These are phyloP conservation scores for Drosophila helvetica DNA, from an alignment of 2,888 invertebrate species.

Conservation along the genomic window DNA sequence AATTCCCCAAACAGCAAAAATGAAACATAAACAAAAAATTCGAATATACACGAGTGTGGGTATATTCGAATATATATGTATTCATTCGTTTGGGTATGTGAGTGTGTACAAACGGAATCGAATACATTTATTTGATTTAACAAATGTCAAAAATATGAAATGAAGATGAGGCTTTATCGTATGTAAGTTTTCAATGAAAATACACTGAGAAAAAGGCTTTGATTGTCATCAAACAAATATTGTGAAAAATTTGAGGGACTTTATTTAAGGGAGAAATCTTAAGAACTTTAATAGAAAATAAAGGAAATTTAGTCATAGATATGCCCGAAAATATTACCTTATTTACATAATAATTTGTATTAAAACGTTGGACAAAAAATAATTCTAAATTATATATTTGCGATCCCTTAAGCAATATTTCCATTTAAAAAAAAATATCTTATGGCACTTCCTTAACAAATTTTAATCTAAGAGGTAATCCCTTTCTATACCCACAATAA, in stretches of 20 bases:
- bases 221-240: no score
- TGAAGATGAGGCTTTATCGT: constrained; percentile 58
- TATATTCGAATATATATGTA: not conserved
- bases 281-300: no score
- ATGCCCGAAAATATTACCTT: no score
- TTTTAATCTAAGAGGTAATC: no score
- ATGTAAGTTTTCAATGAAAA: constrained; percentile 55
- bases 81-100: constrained; percentile 12
- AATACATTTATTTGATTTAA: constrained; percentile 76
- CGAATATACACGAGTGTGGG: not conserved
- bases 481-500: no score
- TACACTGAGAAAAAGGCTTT: constrained; percentile 50
- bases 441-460: no score
- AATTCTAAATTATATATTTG: no score
- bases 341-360: no score
- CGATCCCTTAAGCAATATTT: no score
- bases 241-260: not conserved
- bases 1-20: constrained; percentile 68
- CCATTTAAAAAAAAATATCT: no score
- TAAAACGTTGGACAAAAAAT: no score
- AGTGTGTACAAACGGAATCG: constrained; percentile 43
- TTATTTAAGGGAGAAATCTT: not conserved
- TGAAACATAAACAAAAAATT: constrained; percentile 61
- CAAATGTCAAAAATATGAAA: constrained; percentile 72
- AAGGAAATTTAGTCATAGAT: no score